Conservation (phyloP, 2,113 vertebrate species). For the Myotis lucifugus region DNA sequence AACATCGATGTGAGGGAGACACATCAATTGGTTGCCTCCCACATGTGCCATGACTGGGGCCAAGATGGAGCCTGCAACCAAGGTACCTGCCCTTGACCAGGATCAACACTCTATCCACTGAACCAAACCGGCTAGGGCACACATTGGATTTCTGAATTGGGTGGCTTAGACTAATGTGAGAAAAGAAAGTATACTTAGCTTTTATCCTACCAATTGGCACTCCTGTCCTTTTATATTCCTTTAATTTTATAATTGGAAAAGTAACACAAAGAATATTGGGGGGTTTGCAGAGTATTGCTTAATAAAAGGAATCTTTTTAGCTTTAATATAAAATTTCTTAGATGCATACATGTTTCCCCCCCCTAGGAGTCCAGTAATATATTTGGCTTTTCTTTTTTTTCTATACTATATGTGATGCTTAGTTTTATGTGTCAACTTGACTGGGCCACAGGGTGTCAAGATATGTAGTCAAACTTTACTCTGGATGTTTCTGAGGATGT, state of each 20-base stretch:
- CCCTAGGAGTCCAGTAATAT: neutral
- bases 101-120: no score
- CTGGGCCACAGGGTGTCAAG: neutral
- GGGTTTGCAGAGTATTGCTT: neutral
- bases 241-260: slow-evolving; percentile 19
- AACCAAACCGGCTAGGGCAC: neutral
- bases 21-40: no score
- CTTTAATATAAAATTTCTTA: slow-evolving; percentile 32
- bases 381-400: neutral
- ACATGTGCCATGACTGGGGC: no score
- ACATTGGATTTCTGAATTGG: slow-evolving; percentile 48
- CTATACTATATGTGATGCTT: neutral
- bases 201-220: neutral
- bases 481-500: neutral
- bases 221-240: neutral
- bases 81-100: no score
- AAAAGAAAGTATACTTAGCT: neutral
- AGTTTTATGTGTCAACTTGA: neutral
- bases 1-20: no score
- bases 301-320: slow-evolving; percentile 2
- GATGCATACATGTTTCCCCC: neutral
- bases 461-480: neutral
- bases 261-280: neutral
- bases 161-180: neutral
- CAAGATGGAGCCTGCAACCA: no score